These are phyloP conservation scores for Trissoscelio sp. DNA, from an alignment of 2,888 invertebrate genomes.

Conservation along the genomic window DNA sequence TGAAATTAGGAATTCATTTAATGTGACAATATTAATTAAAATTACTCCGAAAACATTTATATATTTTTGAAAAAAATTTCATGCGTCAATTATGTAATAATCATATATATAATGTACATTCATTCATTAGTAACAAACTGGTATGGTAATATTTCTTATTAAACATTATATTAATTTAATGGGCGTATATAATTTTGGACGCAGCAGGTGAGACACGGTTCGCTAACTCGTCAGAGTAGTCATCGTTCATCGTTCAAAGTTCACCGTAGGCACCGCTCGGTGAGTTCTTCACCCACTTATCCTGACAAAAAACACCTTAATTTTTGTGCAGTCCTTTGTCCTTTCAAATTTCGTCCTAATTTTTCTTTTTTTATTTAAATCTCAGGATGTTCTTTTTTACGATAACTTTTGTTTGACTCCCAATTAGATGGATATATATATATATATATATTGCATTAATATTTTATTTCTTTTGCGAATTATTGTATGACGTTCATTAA, in stretches of 20 bases:
- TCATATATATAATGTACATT: too few species aligned
- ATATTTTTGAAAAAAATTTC: too few species aligned
- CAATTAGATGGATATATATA: background rate
- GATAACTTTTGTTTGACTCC: conserved; percentile 42
- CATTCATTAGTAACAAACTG: conserved; percentile 8
- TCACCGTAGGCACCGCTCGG: conserved; percentile 89
- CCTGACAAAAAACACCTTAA: conserved; percentile 49
- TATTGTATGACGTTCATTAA: conserved; percentile 30
- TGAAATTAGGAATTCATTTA: too few species aligned
- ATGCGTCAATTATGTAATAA: too few species aligned
- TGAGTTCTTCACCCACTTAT: conserved; percentile 84
- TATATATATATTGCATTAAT: too few species aligned
- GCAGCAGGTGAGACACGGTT: conserved; percentile 89
- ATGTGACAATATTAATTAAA: too few species aligned
- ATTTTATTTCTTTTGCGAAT: conserved; percentile 49
- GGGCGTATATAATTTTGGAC: conserved; percentile 82
- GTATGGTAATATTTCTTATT: conserved; percentile 1
- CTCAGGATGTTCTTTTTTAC: conserved; percentile 6
- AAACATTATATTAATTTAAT: conserved; percentile 75
- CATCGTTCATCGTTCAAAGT: conserved; percentile 87
- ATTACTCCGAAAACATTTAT: too few species aligned
- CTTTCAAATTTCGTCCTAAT: conserved; percentile 19
- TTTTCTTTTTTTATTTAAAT: conserved; percentile 16
- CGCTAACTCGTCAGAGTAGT: conserved; percentile 86
- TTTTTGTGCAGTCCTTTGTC: conserved; percentile 56